These are phyloP conservation scores for Huso huso DNA, from an alignment of 2,797 vertebrate genomes.

Conservation along the genomic window DNA sequence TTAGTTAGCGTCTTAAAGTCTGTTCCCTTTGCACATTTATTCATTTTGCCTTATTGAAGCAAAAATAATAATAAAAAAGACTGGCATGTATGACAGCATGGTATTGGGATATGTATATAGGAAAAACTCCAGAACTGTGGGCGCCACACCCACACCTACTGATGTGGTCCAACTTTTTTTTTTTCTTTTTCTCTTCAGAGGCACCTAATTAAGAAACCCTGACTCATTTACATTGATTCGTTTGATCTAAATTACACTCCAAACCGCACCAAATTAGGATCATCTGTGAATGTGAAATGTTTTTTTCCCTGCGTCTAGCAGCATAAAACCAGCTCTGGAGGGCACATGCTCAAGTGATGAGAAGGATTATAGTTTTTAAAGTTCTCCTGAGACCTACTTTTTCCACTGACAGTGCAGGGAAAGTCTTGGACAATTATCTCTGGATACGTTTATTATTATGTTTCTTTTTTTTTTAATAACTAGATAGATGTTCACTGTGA, in stretches of 20 bases:
- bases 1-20: slow-evolving; percentile 68
- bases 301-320: slow-evolving; percentile 70
- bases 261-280: slow-evolving; percentile 99
- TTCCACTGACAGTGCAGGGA: slow-evolving; percentile 72
- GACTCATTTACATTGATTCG: slow-evolving; percentile 97
- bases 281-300: slow-evolving; percentile 95
- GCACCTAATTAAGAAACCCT: slow-evolving; percentile 98
- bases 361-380: slow-evolving; percentile 82
- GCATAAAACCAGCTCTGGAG: slow-evolving; percentile 75
- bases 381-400: slow-evolving; percentile 75
- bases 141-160: slow-evolving; percentile 84
- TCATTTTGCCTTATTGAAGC: slow-evolving; percentile 53
- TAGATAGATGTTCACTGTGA: too few species aligned
- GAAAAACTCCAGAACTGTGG: slow-evolving; percentile 65
- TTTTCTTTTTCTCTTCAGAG: slow-evolving; percentile 67
- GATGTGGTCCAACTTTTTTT: slow-evolving; percentile 77
- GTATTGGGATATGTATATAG: slow-evolving; percentile 55
- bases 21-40: slow-evolving; percentile 70
- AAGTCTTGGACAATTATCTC: slow-evolving; percentile 76
- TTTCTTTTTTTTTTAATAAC: slow-evolving; percentile 30
- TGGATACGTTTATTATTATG: slow-evolving; percentile 53
- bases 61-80: slow-evolving; percentile 19
- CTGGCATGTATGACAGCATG: slow-evolving; percentile 39
- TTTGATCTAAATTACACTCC: slow-evolving; percentile 99
- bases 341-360: slow-evolving; percentile 93